These are phyloP conservation scores for Psittacula derbiana DNA, from an alignment of 2,797 vertebrate species.

Conservation along the genomic window DNA sequence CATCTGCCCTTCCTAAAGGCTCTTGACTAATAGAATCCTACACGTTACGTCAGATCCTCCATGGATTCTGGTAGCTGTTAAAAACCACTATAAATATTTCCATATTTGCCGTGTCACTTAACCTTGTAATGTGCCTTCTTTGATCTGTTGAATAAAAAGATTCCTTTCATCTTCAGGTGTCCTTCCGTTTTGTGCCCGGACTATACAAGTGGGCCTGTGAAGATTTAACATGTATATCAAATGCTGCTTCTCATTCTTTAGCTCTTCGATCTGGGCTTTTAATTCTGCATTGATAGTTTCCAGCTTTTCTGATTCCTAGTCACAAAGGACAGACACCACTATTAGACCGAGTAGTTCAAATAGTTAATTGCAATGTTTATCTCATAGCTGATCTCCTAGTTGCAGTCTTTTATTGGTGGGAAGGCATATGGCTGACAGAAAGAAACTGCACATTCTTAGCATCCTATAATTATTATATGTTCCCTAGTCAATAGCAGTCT, in stretches of 20 bases:
- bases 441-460: not conserved
- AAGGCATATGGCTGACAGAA: not conserved
- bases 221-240: conserved; percentile 98
- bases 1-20: conserved; percentile 42
- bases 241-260: conserved; percentile 97
- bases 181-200: conserved; percentile 90
- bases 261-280: conserved; percentile 95
- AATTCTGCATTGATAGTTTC: conserved; percentile 91
- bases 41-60: conserved; percentile 61
- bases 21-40: conserved; percentile 71
- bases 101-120: conserved; percentile 59
- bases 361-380: not conserved
- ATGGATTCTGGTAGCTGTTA: conserved; percentile 63
- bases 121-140: conserved; percentile 88
- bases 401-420: not conserved
- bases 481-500: not conserved
- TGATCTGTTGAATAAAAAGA: conserved; percentile 95
- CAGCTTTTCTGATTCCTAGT: conserved; percentile 94
- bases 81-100: conserved; percentile 50
- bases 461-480: not conserved
- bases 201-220: conserved; percentile 96
- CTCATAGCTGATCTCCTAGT: not conserved
- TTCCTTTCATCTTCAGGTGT: conserved; percentile 96
- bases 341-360: not conserved
- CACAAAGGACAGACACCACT: conserved; percentile 5